Percentiles rank a stretch among this genome's conserved stretches.
Conservation (phyloP, 2,797 vertebrate species). For the Danio kyathit region DNA sequence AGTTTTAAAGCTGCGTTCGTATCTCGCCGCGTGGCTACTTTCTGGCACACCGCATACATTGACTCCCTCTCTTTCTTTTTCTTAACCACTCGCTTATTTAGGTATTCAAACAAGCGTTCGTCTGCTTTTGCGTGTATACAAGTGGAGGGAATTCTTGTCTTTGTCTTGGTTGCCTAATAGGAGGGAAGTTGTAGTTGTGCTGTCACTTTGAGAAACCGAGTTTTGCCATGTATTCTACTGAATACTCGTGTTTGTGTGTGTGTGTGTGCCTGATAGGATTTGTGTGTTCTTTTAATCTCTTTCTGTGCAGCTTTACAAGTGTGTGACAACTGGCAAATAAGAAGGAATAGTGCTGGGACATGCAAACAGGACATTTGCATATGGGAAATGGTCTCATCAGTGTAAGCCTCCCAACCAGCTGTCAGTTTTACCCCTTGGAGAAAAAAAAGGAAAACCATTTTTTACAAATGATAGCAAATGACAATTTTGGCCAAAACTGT, state of each 20-base stretch:
- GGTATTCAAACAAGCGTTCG: conserved; percentile 60
- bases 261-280: conserved; percentile 16
- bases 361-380: conserved; percentile 80
- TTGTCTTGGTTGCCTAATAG: conserved; percentile 53
- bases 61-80: conserved; percentile 45
- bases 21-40: conserved; percentile 38
- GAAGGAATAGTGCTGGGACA: conserved; percentile 41
- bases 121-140: conserved; percentile 19
- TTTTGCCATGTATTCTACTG: conserved; percentile 9
- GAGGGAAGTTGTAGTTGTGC: conserved; percentile 13
- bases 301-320: conserved; percentile 18
- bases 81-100: conserved; percentile 37
- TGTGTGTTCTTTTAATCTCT: conserved; percentile 21
- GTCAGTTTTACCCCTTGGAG: conserved; percentile 54
- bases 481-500: no score
- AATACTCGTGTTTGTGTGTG: conserved; percentile 15
- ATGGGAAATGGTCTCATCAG: conserved; percentile 81
- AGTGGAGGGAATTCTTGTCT: not conserved
- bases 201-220: conserved; percentile 24
- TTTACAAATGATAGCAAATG: conserved; percentile 24
- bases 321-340: conserved; percentile 44
- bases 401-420: conserved; percentile 74
- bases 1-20: conserved; percentile 62
- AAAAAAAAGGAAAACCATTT: not conserved
- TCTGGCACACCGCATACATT: conserved; percentile 29